Base-by-base conservation (phyloP, 1,140 invertebrate genomes). In the Lasaia peninsularis region DNA sequence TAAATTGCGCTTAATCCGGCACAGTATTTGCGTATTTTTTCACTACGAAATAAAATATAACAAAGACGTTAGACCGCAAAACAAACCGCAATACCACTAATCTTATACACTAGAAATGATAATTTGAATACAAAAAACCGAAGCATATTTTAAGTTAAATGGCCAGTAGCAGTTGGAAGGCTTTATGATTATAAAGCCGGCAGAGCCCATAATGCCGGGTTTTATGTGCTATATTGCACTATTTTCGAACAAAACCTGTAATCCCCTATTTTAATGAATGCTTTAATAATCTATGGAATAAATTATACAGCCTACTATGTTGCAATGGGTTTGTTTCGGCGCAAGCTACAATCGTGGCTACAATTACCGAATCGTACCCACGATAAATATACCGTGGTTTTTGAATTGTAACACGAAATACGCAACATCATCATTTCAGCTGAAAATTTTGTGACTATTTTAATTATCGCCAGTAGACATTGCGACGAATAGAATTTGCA, bases 231-330 rank as follows among this genome's bases (percentile, higher is more conserved):
- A 52, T 52, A 52, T 52, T 52, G 50, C 50, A 52, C 50, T 32
- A 52, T 52, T 52, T 52, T 52, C 50, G 50, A 32, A 52, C 52
- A 54, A 60, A 60, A 55, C 52, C 40, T 49, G 59, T 56, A 56
- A 60, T 56, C 20, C 44, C 53, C 53, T 51, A 52, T 52, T 52
- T 52, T 52, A 52, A 52, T 52, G 50, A 33, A 52, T 52, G 59
- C 44, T 33, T 56, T 55, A 60, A 49, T 60, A 60, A 60, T 60
- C 58, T 60, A 54, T 49, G 52, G 31, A 52, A 52, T 52, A 52
- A 52, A 52, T 52, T 52, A 52, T 32, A 52, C 28, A 33, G 14
- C 16, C 16, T 16, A 31, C 50, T 10, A 20, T 31, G 32, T 33
- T 52, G 50, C 12, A 52, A 52, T 52, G 32, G 50, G 24, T 31